Percentiles rank a stretch among this genome's conserved stretches.
These are phyloP conservation scores for Lobophora halterata DNA, from an alignment of 2,888 invertebrate genomes.

Conservation along the genomic window DNA sequence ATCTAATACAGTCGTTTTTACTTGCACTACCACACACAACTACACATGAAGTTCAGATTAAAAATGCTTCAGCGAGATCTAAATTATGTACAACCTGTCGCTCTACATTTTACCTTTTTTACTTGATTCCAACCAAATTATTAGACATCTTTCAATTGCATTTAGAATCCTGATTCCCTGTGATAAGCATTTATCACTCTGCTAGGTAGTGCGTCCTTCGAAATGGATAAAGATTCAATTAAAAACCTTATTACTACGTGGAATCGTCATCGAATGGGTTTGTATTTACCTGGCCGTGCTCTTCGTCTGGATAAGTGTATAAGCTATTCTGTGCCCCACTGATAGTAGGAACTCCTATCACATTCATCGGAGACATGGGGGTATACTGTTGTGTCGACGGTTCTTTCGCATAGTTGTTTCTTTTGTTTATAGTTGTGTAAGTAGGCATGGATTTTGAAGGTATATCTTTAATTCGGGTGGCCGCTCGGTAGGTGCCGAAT, in stretches of 20 bases:
- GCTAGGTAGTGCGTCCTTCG: constrained; percentile 47
- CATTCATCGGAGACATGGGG: constrained; percentile 63
- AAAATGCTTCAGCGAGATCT: constrained; percentile 47
- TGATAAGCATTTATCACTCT: constrained; percentile 47
- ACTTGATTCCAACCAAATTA: constrained; percentile 19
- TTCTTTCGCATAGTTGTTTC: constrained; percentile 53
- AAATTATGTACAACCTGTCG: constrained; percentile 32
- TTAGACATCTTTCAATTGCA: constrained; percentile 28
- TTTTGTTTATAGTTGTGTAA: constrained; percentile 55
- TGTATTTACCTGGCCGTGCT: constrained; percentile 58
- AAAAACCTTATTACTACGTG: constrained; percentile 39
- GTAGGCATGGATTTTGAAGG: constrained; percentile 58
- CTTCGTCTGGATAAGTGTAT: constrained; percentile 68
- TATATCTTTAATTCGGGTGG: constrained; percentile 61
- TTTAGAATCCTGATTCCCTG: constrained; percentile 52
- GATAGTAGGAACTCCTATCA: constrained; percentile 64
- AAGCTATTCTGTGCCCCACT: constrained; percentile 53
- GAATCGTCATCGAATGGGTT: constrained; percentile 71
- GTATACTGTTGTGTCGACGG: constrained; percentile 50
- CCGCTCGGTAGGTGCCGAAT: constrained; percentile 66
- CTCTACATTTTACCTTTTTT: constrained; percentile 18
- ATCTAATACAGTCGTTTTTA: constrained; percentile 39
- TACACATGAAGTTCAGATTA: constrained; percentile 16
- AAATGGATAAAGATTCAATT: constrained; percentile 42
- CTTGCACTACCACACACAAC: constrained; percentile 16